These are phyloP conservation scores for Chelonus formosanus DNA, from an alignment of 2,888 invertebrate genomes.

Conservation along the genomic window DNA sequence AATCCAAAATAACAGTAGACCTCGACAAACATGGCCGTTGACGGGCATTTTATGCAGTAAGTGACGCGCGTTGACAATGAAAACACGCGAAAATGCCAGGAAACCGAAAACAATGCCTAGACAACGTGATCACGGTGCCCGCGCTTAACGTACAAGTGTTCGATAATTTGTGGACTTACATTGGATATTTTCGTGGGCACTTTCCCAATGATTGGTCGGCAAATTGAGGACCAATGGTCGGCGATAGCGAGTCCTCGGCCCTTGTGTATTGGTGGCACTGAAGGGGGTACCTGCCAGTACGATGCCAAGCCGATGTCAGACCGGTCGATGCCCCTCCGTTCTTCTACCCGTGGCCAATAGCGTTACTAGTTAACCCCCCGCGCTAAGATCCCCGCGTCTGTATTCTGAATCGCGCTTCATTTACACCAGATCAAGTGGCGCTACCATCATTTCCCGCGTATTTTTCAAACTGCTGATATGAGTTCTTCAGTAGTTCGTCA, in stretches of 20 bases:
- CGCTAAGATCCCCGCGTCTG: conserved; percentile 1
- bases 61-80: conserved; percentile 19
- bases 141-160: conserved; percentile 55
- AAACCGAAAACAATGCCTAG: conserved; percentile 7
- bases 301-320: conserved; percentile 58
- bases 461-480: conserved; percentile 5
- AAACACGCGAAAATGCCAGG: background rate
- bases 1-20: conserved; percentile 15
- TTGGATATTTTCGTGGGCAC: conserved; percentile 76
- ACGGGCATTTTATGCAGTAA: conserved; percentile 27
- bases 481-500: too few relatives aligned
- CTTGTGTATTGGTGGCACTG: conserved; percentile 79
- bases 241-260: conserved; percentile 73
- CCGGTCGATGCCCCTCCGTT: conserved; percentile 60
- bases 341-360: conserved; percentile 49
- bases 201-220: conserved; percentile 91
- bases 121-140: conserved; percentile 30
- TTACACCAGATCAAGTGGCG: background rate
- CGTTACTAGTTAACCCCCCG: conserved; percentile 26
- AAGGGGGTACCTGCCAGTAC: conserved; percentile 62
- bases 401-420: background rate
- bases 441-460: conserved; percentile 27
- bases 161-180: conserved; percentile 79
- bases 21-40: conserved; percentile 42
- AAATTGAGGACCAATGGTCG: conserved; percentile 86